phyloP scores from a whole-genome alignment of 2,888 invertebrate species.

The Epinotia brunnichana region DNA sequence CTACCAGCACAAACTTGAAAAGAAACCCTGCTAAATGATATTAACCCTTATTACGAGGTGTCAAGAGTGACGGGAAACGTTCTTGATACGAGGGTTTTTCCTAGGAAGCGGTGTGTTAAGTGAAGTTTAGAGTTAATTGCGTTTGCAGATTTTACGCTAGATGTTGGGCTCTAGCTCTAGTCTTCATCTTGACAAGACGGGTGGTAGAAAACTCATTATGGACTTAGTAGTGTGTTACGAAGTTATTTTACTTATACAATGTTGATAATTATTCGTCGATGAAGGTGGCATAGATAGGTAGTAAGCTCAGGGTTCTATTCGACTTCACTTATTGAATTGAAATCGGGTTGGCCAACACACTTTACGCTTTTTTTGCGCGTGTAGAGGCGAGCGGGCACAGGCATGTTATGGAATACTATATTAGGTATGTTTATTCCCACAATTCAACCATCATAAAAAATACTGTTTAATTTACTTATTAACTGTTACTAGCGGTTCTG shows the following conservation, averaged over 20 bases:
- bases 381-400: not conserved
- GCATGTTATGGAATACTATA: too few species aligned
- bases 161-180: constrained; percentile 49
- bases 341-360: not conserved
- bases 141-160: constrained; percentile 76
- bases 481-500: too few species aligned
- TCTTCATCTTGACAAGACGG: constrained; percentile 9
- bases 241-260: constrained; percentile 3
- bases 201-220: constrained; percentile 23
- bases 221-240: constrained; percentile 8
- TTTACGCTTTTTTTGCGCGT: not conserved
- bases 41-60: constrained; percentile 44
- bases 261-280: not conserved
- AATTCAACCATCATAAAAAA: too few species aligned
- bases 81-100: constrained; percentile 40
- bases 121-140: constrained; percentile 77
- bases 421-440: too few species aligned
- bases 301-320: not conserved
- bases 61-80: constrained; percentile 49
- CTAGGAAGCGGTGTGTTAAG: constrained; percentile 77
- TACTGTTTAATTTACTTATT: too few species aligned
- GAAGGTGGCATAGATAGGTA: not conserved
- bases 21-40: constrained; percentile 47
- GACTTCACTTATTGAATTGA: not conserved
- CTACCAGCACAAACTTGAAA: constrained; percentile 62